Evolutionary conservation across 1,140 invertebrate genomes (phyloP).

Genomic region (Papilio helenus): DNA sequence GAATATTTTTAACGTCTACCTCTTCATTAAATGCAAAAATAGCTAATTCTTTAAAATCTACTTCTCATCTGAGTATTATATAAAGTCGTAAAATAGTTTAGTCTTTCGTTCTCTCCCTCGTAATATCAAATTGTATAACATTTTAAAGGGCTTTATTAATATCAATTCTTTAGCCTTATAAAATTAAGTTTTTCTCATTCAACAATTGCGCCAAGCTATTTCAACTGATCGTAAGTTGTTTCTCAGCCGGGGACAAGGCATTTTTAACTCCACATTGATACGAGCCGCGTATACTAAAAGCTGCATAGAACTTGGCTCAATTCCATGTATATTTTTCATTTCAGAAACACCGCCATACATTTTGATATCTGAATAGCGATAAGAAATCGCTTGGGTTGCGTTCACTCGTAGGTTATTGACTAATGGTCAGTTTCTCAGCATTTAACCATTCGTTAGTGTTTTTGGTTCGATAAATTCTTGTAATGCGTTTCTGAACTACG

Average conservation of each 20-base stretch:
- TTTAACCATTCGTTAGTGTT: no score
- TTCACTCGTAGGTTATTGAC: conserved; percentile 22
- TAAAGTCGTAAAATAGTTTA: background rate
- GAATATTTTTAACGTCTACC: background rate
- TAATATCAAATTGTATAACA: background rate
- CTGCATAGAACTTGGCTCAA: conserved; percentile 26
- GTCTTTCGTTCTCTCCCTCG: background rate
- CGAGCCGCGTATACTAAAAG: conserved; percentile 6
- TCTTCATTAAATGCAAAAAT: background rate
- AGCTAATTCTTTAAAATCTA: background rate
- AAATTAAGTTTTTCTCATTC: no score
- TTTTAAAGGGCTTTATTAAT: no score
- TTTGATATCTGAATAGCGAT: conserved; percentile 34
- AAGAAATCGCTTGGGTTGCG: conserved; percentile 28
- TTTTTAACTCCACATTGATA: conserved; percentile 28
- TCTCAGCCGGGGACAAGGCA: conserved; percentile 8
- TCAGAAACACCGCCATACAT: conserved; percentile 33
- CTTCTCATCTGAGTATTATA: background rate
- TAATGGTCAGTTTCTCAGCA: no score
- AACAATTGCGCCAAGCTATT: background rate
- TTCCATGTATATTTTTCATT: conserved; percentile 41
- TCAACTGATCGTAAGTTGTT: conserved; percentile 14
- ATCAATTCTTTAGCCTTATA: no score
- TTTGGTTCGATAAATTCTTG: no score
- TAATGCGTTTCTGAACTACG: no score